Base-by-base conservation (phyloP, 1,140 invertebrate genomes). In the Bombus terrestris region DNA sequence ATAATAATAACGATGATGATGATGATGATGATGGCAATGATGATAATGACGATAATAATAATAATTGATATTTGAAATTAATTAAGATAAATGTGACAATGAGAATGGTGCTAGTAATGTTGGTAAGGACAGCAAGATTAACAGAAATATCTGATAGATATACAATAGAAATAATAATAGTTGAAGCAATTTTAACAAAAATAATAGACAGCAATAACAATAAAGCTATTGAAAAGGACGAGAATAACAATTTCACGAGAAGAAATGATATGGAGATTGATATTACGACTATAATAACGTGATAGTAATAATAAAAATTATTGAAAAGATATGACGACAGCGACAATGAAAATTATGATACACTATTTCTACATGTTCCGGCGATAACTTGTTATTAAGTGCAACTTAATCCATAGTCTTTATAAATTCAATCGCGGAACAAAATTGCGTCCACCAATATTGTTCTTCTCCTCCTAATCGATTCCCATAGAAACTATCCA, bases 371-470 rank as follows among this genome's bases (percentile, higher is more conserved):
- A 90, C 88, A 90, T 37, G 32, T 80, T 90, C 66, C 75, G 81
- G 68, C 71, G 73, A 62, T 75, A 82, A 79, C 10, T 35, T 77
- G 64, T 75, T 64, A 88, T 37, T 73, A 73, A 69, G 80, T 85
- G 64, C 57, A 35, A 77, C 32, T 95, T 98, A 98, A 94, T 98
- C 98, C 98, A 99, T 99, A 71, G 98, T 99, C 96, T 99, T 99
- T 91, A 99, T 99, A 95, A 99, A 99, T 95, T 99, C 98, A 57
- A 99, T 98, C 18, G 98, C 98, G 0, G 98, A 98, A 89, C 98
- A 98, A 94, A 99, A 99, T 94, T 99, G 99, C 66, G 98, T 99
- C 99, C 99, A 99, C 97, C 99, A 99, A 95, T 99, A 99, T 92
- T 98, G 97, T 93, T 99, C 98, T 95, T 99, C 98, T 59, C 99